Percentiles rank a stretch among this genome's conserved stretches.
These are phyloP conservation scores for Vicugna pacos DNA, from an alignment of 2,113 vertebrate genomes.

Conservation along the genomic window DNA sequence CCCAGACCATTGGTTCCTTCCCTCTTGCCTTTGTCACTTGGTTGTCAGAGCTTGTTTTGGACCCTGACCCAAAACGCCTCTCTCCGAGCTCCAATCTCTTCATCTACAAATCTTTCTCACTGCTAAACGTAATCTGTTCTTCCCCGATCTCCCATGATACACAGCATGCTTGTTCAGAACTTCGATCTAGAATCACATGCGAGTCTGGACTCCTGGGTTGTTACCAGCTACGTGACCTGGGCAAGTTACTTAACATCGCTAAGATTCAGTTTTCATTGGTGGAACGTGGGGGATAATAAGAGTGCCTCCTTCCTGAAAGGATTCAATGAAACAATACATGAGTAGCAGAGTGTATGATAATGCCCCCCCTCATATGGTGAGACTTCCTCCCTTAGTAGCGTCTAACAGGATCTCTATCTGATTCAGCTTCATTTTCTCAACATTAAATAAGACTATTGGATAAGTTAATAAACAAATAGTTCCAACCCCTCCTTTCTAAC, in stretches of 20 bases:
- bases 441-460: conserved; percentile 7
- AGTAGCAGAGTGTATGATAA: not conserved
- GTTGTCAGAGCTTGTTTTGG: not conserved
- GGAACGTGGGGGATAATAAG: not conserved
- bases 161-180: not conserved
- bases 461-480: not conserved
- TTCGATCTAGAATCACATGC: not conserved
- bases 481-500: not conserved
- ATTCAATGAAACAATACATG: not conserved
- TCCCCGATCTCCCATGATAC: not conserved
- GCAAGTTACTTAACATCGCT: not conserved
- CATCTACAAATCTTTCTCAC: not conserved
- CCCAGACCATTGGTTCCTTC: not conserved
- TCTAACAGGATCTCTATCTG: not conserved
- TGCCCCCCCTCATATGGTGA: not conserved
- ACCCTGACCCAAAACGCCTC: not conserved
- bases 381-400: not conserved
- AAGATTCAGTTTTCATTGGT: conserved; percentile 1
- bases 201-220: not conserved
- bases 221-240: not conserved
- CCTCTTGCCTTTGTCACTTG: not conserved
- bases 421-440: not conserved
- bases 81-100: not conserved
- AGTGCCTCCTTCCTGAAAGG: not conserved
- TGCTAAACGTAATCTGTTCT: not conserved